Conservation (phyloP, 2,113 vertebrate species). For the Glaucomys volans region DNA sequence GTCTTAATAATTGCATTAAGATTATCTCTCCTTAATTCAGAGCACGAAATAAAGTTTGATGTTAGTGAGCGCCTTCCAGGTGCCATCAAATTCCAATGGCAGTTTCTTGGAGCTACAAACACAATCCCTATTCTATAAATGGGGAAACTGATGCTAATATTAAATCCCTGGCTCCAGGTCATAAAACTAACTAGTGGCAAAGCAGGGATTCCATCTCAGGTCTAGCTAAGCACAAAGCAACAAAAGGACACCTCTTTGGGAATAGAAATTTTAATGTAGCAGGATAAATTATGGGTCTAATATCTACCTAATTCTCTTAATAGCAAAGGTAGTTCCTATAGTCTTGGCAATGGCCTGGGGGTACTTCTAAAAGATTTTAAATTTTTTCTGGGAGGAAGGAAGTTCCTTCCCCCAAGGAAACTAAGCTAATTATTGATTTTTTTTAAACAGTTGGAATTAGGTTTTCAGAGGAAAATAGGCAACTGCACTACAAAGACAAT, state of each 20-base stretch:
- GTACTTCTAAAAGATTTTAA: not conserved
- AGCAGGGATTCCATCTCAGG: not conserved
- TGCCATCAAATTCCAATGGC: not conserved
- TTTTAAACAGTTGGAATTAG: not conserved
- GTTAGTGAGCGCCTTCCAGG: not conserved
- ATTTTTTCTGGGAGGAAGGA: not conserved
- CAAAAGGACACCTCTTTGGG: not conserved
- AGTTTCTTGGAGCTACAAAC: not conserved
- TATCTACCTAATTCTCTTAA: not conserved
- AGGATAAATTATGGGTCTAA: not conserved
- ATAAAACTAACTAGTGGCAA: not conserved
- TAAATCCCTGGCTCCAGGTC: not conserved
- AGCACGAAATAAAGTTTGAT: not conserved
- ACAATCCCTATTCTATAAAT: not conserved
- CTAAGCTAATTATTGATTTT: not conserved
- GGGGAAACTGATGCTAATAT: not conserved
- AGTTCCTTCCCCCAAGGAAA: not conserved
- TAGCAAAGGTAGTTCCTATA: not conserved
- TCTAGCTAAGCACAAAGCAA: not conserved
- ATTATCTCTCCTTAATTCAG: not conserved
- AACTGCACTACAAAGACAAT: not conserved
- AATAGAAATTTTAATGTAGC: not conserved
- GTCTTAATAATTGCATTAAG: not conserved
- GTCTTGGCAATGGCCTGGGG: not conserved
- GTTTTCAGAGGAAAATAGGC: not conserved